Conservation (phyloP, 2,888 invertebrate species). For the Sepiola atlantica region DNA sequence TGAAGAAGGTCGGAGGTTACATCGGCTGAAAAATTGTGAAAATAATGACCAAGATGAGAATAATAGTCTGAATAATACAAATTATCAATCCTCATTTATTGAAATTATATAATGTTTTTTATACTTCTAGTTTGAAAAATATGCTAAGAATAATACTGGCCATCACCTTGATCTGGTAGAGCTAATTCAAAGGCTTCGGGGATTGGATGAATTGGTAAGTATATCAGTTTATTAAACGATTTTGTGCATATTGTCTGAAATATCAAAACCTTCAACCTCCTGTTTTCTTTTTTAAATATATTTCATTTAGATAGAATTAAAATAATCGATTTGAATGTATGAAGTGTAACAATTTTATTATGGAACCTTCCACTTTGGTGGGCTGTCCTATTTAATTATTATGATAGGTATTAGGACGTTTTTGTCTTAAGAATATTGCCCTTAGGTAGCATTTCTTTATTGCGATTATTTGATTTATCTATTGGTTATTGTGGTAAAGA, state of each 20-base stretch:
- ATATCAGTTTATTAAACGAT: not conserved
- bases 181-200: not conserved
- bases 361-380: too few species aligned
- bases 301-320: not conserved
- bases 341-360: too few species aligned
- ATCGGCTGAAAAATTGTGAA: too few species aligned
- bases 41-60: too few species aligned
- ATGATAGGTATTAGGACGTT: not conserved
- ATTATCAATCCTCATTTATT: not conserved
- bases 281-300: not conserved
- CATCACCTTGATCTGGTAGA: not conserved
- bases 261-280: not conserved
- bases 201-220: not conserved
- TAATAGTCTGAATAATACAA: too few species aligned
- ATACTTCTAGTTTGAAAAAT: slow-evolving; percentile 39
- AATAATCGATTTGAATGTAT: not conserved
- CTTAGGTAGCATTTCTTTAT: not conserved
- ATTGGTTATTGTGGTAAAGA: too few species aligned
- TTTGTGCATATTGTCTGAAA: not conserved
- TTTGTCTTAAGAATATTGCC: not conserved
- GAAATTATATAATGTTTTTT: not conserved
- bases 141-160: not conserved
- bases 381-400: too few species aligned
- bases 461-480: not conserved
- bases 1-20: too few species aligned